Base-by-base conservation (phyloP, 2,888 invertebrate genomes). In the Lypha dubia region DNA sequence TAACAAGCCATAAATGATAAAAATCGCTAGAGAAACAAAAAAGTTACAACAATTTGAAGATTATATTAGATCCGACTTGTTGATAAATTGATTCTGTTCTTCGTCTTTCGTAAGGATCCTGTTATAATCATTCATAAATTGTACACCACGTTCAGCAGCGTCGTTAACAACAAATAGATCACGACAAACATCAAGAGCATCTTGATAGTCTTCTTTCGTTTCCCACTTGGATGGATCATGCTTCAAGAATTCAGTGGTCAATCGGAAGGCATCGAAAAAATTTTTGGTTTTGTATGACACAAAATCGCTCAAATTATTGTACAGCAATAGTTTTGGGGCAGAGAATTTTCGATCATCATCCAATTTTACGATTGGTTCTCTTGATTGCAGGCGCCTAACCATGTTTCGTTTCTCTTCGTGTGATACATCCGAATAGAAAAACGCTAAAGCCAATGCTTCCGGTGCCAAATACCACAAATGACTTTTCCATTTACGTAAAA, bases 51-150 rank as follows among this genome's bases (percentile, higher is more conserved):
- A 22, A 24, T 4, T 53, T 53, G 11, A n/a, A n/a, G n/a, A n/a
- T n/a, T n/a, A n/a, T n/a, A n/a, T n/a, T n/a, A n/a, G n/a, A n/a
- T n/a, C n/a, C n/a, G n/a, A n/a, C n/a, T n/a, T n/a, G n/a, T n/a
- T n/a, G 11, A 53, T 24, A 15, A 53, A 53, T 53, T 53, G 51
- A 24, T 24, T 53, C 13, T 53, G 11, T 22, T 53, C 24, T 53
- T 53, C 24, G 20, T 56, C 32, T 24, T 56, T 56, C 15, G 56
- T 73, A 60, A 58, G 62, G 22, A 46, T 73, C 32, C 46, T 44
- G 28, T 71, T 73, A 49, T 73, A 73, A 35, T 60, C 73, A 60
- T 46, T 73, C 49, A 73, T 62, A 62, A 73, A 49, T 49, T 73
- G 20, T 22, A 60, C 73, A 53, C 53, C 68, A 22, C 67, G 35